A percentile compares a stretch with the other conserved stretches of the same genome.
Evolutionary conservation across 2,888 invertebrate species (phyloP).

Genomic region (Volucella zonaria): DNA sequence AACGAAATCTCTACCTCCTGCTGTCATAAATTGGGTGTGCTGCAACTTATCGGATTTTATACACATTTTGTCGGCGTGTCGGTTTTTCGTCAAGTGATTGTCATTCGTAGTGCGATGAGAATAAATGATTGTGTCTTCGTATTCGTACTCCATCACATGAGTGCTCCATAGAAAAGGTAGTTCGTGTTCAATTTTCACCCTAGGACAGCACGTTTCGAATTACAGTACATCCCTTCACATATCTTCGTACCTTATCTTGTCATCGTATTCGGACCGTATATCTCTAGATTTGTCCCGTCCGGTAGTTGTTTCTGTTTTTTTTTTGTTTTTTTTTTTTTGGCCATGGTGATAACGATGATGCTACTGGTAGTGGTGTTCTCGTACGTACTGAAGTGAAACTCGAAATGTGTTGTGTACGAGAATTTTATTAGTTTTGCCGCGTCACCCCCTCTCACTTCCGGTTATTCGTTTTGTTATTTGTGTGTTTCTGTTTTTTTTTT

Average conservation of each 20-base stretch:
- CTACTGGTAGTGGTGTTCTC: conserved; percentile 14
- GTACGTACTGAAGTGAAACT: conserved; percentile 42
- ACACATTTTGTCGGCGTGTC: conserved; percentile 15
- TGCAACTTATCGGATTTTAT: too few species aligned
- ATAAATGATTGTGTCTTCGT: conserved; percentile 50
- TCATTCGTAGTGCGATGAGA: conserved; percentile 12
- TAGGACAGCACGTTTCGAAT: conserved; percentile 46
- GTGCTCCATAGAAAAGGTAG: conserved; percentile 11
- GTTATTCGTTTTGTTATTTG: too few species aligned
- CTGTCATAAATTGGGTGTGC: too few species aligned
- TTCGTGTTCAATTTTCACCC: conserved; percentile 41
- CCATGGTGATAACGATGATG: conserved; percentile 45
- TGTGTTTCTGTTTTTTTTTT: background rate
- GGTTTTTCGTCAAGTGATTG: conserved; percentile 33
- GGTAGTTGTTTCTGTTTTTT: conserved; percentile 29
- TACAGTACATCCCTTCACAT: conserved; percentile 11
- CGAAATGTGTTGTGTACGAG: conserved; percentile 31
- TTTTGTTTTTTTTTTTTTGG: too few species aligned
- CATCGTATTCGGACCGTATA: conserved; percentile 30
- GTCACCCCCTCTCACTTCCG: background rate
- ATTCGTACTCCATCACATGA: background rate
- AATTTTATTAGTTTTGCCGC: conserved; percentile 26
- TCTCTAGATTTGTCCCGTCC: conserved; percentile 5
- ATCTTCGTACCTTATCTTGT: conserved; percentile 52
- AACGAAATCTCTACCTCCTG: too few species aligned